Percentiles rank a stretch among this genome's conserved stretches.
phyloP scores from a whole-genome alignment of 2,797 vertebrate genomes.

The Enoplosus armatus region DNA sequence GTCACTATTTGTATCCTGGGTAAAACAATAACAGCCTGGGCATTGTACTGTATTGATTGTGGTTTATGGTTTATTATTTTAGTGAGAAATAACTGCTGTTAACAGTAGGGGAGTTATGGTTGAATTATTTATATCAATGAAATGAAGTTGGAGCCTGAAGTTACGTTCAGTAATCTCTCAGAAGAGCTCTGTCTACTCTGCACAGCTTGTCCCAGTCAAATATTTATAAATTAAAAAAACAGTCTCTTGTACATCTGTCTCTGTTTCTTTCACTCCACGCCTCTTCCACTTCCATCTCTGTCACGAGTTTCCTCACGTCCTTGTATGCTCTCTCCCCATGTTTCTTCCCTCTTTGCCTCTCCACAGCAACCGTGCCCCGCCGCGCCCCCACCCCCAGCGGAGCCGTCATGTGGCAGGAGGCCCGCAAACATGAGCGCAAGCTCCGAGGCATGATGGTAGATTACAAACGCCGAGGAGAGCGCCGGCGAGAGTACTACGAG shows the following conservation, averaged over 20 bases:
- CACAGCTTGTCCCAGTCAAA: background rate
- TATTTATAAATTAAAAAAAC: background rate
- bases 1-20: background rate
- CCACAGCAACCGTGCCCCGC: slow-evolving; percentile 87
- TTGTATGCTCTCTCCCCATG: background rate
- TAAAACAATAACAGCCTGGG: background rate
- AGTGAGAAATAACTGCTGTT: background rate
- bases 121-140: background rate
- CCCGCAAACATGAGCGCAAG: slow-evolving; percentile 97
- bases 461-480: slow-evolving; percentile 94
- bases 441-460: slow-evolving; percentile 98
- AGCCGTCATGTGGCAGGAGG: slow-evolving; percentile 97
- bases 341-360: background rate
- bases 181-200: background rate
- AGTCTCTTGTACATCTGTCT: background rate
- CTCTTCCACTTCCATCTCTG: background rate
- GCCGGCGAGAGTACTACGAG: slow-evolving; percentile 94
- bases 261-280: background rate
- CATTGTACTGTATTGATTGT: slow-evolving; percentile 2
- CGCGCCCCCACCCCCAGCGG: slow-evolving; percentile 88
- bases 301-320: background rate
- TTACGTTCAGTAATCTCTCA: background rate
- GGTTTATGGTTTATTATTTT: background rate
- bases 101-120: background rate
- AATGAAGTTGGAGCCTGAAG: background rate